Percentiles rank a stretch among this genome's conserved stretches.
phyloP scores from a whole-genome alignment of 2,113 vertebrate genomes.

The Lethenteron camtschaticum region DNA sequence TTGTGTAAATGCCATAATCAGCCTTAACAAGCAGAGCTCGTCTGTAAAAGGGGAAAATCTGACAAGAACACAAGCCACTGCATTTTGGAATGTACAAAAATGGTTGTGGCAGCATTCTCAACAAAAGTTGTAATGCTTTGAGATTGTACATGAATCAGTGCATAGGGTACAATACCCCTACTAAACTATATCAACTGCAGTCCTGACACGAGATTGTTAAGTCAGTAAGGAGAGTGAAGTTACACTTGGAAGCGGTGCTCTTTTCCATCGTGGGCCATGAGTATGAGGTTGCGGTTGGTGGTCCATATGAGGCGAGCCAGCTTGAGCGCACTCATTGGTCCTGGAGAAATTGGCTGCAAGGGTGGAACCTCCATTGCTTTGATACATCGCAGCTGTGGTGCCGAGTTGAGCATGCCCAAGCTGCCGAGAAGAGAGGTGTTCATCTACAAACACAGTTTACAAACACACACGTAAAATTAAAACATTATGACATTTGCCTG shows the following conservation, averaged over 20 bases:
- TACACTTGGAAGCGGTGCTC: conserved; percentile 90
- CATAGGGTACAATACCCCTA: too few species aligned
- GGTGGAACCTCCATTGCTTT: conserved; percentile 91
- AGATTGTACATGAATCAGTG: too few species aligned
- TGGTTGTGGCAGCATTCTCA: too few species aligned
- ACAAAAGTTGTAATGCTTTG: too few species aligned
- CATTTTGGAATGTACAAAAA: too few species aligned
- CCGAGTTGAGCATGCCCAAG: conserved; percentile 85
- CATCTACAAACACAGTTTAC: conserved; percentile 34
- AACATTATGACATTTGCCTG: neutral
- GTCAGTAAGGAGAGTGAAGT: conserved; percentile 5
- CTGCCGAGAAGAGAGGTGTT: conserved; percentile 80
- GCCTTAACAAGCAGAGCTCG: too few species aligned
- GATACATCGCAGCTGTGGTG: conserved; percentile 76
- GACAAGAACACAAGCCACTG: too few species aligned
- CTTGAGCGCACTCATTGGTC: conserved; percentile 45
- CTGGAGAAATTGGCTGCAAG: conserved; percentile 60
- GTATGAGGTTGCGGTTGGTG: conserved; percentile 84
- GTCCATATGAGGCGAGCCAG: conserved; percentile 95
- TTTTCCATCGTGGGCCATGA: conserved; percentile 88
- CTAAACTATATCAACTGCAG: too few species aligned
- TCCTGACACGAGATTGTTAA: neutral
- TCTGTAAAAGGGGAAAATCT: too few species aligned
- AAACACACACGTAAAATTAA: neutral
- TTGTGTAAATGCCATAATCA: too few species aligned